Percentiles rank a stretch among this genome's conserved stretches.
phyloP scores from a whole-genome alignment of 2,888 invertebrate species.

The Thymelicus acteon region DNA sequence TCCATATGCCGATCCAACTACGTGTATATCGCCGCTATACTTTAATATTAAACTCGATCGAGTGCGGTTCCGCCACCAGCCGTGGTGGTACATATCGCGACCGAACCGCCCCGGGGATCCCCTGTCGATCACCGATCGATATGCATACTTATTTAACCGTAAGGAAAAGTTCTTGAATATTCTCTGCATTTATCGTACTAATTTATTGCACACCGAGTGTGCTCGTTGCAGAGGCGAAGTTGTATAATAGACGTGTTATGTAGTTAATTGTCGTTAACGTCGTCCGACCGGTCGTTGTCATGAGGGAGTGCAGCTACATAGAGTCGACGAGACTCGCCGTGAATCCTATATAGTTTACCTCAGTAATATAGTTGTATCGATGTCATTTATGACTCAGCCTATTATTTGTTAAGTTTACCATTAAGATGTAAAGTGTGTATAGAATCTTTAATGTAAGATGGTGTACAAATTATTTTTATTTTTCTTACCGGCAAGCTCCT shows the following conservation, averaged over 20 bases:
- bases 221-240: slow-evolving; percentile 53
- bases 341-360: slow-evolving; percentile 83
- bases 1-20: not conserved
- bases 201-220: slow-evolving; percentile 55
- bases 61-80: not conserved
- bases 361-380: slow-evolving; percentile 78
- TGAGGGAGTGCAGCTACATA: slow-evolving; percentile 68
- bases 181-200: slow-evolving; percentile 64
- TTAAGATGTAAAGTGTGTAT: slow-evolving; percentile 79
- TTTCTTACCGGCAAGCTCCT: slow-evolving; percentile 40
- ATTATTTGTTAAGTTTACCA: slow-evolving; percentile 79
- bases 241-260: slow-evolving; percentile 38
- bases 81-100: no score
- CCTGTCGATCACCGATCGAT: slow-evolving; percentile 16
- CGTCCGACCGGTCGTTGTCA: slow-evolving; percentile 61
- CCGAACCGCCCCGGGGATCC: slow-evolving; percentile 32
- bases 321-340: slow-evolving; percentile 65
- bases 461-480: slow-evolving; percentile 77
- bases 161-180: slow-evolving; percentile 54
- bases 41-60: not conserved
- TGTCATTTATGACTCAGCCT: slow-evolving; percentile 83
- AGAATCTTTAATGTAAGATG: slow-evolving; percentile 66
- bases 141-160: slow-evolving; percentile 50
- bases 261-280: slow-evolving; percentile 53
- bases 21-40: not conserved